Conservation (phyloP, 2,113 vertebrate genomes). For the Loxodonta africana region DNA sequence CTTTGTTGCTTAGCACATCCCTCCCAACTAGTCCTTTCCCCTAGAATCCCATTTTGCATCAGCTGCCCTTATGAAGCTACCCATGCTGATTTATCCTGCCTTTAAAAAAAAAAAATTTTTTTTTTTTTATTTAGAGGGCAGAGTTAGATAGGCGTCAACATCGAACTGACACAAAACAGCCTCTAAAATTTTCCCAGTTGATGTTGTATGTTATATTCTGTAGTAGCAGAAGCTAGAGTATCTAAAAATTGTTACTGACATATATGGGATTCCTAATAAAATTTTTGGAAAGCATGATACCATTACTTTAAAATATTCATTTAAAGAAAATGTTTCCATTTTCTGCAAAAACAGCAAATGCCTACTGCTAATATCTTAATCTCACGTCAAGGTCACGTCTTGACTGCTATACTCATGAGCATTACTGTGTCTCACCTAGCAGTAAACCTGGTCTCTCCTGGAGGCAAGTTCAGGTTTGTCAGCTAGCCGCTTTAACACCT, state of each 20-base stretch:
- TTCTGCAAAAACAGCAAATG: not conserved
- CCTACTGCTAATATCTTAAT: not conserved
- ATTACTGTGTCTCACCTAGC: not conserved
- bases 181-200: not conserved
- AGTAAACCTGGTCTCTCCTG: not conserved
- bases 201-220: not conserved
- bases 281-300: not conserved
- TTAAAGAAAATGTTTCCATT: not conserved
- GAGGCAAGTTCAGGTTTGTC: conserved; percentile 7
- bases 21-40: not conserved
- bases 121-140: not conserved
- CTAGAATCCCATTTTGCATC: not conserved
- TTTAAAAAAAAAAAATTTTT: too few species aligned
- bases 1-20: not conserved
- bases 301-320: not conserved
- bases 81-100: too few species aligned
- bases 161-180: not conserved
- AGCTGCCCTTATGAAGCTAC: not conserved
- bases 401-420: not conserved
- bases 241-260: not conserved
- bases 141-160: not conserved
- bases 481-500: not conserved
- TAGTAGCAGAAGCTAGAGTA: not conserved
- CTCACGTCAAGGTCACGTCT: not conserved
- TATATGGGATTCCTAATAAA: not conserved